These are phyloP conservation scores for Meloidogyne exigua DNA, from an alignment of 1,140 invertebrate genomes.

Conservation along the genomic window DNA sequence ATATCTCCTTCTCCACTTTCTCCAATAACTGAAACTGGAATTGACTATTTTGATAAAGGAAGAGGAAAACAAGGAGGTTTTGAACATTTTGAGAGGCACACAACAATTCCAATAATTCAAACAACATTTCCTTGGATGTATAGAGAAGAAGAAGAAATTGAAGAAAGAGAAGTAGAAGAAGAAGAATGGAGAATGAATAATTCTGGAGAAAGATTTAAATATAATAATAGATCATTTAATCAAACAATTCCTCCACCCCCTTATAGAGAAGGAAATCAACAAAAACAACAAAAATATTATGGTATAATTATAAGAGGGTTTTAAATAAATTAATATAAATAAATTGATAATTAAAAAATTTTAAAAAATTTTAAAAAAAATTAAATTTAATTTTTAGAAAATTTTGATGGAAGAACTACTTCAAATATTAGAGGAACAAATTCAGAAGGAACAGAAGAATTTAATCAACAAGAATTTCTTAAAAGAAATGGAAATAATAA, in stretches of 20 bases:
- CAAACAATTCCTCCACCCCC: background rate
- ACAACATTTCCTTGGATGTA: background rate
- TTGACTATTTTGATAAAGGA: background rate
- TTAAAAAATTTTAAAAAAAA: background rate
- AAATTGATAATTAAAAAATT: too few relatives aligned
- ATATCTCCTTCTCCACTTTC: background rate
- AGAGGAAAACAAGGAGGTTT: background rate
- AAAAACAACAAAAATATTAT: background rate
- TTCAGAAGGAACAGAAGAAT: background rate
- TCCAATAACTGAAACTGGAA: background rate
- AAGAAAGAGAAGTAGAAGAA: background rate
- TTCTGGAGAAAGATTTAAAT: background rate
- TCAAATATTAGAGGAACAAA: background rate
- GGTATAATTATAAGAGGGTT: too few relatives aligned
- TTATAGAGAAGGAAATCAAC: background rate
- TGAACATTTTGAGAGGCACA: background rate
- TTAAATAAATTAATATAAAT: too few relatives aligned
- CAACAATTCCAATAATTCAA: background rate
- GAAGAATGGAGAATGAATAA: background rate
- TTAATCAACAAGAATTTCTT: background rate
- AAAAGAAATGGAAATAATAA: background rate
- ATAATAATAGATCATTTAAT: background rate
- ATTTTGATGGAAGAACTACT: background rate
- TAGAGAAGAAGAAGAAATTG: constrained; percentile 2
- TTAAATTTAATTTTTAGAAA: background rate